phyloP scores from a whole-genome alignment of 2,888 invertebrate genomes.

The Drosophila infuscata region DNA sequence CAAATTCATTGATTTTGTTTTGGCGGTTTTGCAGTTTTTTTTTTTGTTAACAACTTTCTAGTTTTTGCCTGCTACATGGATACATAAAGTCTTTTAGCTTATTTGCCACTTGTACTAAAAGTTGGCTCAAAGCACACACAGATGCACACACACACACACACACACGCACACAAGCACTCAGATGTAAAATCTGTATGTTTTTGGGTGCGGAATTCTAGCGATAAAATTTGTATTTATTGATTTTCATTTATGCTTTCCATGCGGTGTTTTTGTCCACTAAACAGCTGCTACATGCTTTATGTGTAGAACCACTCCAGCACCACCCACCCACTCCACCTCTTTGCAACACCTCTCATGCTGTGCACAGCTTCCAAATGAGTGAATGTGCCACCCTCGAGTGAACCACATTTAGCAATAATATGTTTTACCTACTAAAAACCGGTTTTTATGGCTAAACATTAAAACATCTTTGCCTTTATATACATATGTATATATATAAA shows the following conservation, averaged over 20 bases:
- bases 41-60: constrained; percentile 27
- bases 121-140: constrained; percentile 16
- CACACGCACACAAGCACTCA: not conserved
- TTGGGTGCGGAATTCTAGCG: constrained; percentile 41
- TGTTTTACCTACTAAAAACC: constrained; percentile 50
- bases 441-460: constrained; percentile 38
- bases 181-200: constrained; percentile 8
- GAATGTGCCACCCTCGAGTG: constrained; percentile 5
- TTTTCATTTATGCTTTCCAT: constrained; percentile 73
- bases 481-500: not conserved
- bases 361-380: constrained; percentile 23
- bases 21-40: constrained; percentile 52
- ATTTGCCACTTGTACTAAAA: constrained; percentile 41
- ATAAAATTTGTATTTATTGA: constrained; percentile 76
- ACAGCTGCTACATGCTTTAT: constrained; percentile 71
- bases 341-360: not conserved
- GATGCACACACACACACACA: not conserved
- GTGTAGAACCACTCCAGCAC: constrained; percentile 7
- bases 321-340: not conserved
- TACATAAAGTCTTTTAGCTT: constrained; percentile 19
- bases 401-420: constrained; percentile 50
- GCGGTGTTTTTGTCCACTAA: constrained; percentile 56
- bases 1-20: constrained; percentile 68
- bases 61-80: constrained; percentile 15
- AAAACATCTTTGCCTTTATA: not conserved